A percentile compares a stretch with the other conserved stretches of the same genome.
These are phyloP conservation scores for Psammodynastes pulverulentus DNA, from an alignment of 2,113 vertebrate species.

Conservation along the genomic window DNA sequence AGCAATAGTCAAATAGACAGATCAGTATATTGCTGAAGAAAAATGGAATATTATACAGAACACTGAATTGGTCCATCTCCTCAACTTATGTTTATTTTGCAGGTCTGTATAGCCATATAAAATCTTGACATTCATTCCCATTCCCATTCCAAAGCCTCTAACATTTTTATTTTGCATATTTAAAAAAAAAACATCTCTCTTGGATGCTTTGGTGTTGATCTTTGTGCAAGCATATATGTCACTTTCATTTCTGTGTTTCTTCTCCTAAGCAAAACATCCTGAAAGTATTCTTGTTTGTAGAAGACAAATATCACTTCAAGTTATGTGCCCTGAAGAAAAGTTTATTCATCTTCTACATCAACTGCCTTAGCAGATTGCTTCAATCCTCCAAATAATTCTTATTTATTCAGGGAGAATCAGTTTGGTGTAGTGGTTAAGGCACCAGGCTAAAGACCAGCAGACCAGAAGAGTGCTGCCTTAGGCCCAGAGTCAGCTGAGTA, in stretches of 20 bases:
- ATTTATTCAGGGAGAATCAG: constrained; percentile 43
- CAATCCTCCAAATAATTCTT: constrained; percentile 57
- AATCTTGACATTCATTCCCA: neutral
- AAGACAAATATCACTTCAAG: constrained; percentile 54
- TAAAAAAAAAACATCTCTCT: neutral
- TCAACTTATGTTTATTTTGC: neutral
- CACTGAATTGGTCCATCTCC: neutral
- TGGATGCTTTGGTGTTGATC: neutral
- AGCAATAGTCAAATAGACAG: neutral
- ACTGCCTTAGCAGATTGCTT: constrained; percentile 47
- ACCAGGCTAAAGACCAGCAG: neutral
- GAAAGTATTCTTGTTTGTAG: constrained; percentile 52
- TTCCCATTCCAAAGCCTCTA: no score
- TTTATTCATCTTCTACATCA: constrained; percentile 56
- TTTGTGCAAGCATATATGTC: neutral
- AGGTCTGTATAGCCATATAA: neutral
- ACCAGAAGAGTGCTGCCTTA: neutral
- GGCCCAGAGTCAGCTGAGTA: neutral
- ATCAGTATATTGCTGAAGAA: neutral
- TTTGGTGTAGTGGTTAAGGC: neutral
- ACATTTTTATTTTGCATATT: neutral
- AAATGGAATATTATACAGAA: neutral
- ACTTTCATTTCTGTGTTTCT: constrained; percentile 38
- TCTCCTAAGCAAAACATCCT: constrained; percentile 44
- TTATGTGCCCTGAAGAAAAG: constrained; percentile 36